These are phyloP conservation scores for Rotaria sp. DNA, from an alignment of 2,888 invertebrate genomes.

Conservation along the genomic window DNA sequence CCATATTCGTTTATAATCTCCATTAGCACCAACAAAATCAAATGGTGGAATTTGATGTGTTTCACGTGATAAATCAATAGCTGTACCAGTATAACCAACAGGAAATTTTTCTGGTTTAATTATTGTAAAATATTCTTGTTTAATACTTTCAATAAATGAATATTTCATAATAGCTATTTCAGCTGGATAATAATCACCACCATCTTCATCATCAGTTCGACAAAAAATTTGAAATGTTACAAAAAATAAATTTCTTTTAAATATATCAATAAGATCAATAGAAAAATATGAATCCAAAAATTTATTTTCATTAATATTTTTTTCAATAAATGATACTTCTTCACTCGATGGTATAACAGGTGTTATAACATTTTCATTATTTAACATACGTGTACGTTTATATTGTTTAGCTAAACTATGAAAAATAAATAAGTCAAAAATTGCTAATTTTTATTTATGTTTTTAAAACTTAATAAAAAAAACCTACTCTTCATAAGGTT, in stretches of 20 bases:
- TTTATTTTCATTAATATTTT: background rate
- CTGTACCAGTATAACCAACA: background rate
- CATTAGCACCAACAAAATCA: background rate
- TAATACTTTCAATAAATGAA: background rate
- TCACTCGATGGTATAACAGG: conserved; percentile 2
- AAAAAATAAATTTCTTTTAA: background rate
- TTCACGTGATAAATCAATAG: background rate
- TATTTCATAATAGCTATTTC: conserved; percentile 12
- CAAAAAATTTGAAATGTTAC: conserved; percentile 26
- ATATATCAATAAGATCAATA: background rate
- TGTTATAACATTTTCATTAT: background rate
- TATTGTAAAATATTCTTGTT: conserved; percentile 20
- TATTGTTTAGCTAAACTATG: conserved; percentile 7
- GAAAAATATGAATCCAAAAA: conserved; percentile 11
- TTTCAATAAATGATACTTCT: conserved; percentile 2
- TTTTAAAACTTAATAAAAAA: no score
- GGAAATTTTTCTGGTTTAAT: background rate
- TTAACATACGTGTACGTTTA: background rate
- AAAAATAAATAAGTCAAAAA: background rate
- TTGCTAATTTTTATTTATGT: no score
- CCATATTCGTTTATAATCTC: background rate
- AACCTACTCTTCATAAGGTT: conserved; percentile 15
- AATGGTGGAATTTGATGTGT: conserved; percentile 26
- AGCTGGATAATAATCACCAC: conserved; percentile 7
- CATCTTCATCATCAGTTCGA: conserved; percentile 21